Evolutionary conservation across 2,797 vertebrate genomes (phyloP), one percentile per base, ranked within the genome.

Genomic region (Morelia viridis): DNA sequence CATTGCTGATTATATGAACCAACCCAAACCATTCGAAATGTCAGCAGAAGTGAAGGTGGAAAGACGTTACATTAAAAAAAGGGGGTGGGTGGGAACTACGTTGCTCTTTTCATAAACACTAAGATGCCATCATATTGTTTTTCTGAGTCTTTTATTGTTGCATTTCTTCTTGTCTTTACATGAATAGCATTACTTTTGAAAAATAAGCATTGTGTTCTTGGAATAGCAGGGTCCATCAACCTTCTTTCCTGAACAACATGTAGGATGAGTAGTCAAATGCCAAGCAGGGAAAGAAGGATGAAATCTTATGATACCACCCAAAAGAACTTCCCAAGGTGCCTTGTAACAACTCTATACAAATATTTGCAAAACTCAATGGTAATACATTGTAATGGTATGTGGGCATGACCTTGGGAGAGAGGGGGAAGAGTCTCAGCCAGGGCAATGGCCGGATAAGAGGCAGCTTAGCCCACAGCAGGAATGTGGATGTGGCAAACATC

Each of bases 1-100:
- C 98, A 97, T 94, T 96, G 90, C 17, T 76, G 89, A 94, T 96
- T 96, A 94, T 57, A 58, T 87, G 93, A 96, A 91, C 65, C 46
- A 90, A 96, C 94, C 91, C 15, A 94, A 94, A 92, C 76, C 83
- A 84, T 41, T 84, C 56, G 90, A 11, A 91, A 94, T 89, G 84
- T 0, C 15, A 5, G 35, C 12, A 46, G 57, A 90, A 41, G 1
- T 65, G 22, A 11, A 28, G 90, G 46, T 90, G 87, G 71, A 93
- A 97, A 60, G 85, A 31, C 91, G 93, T 92, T 68, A 91, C 24
- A 50, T 64, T 7, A 60, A 50, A 35, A 22, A 5, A 12, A 93
- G 62, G 95, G 94, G 89, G 92, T 87, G 1, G 46, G 65, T 84
- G 84, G 86, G n/a, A 87, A 0, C 35, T 90, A 31, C 85, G 92